A percentile compares a stretch with the other conserved stretches of the same genome.
Conservation (phyloP, 2,113 vertebrate species). For the Panthera leo region DNA sequence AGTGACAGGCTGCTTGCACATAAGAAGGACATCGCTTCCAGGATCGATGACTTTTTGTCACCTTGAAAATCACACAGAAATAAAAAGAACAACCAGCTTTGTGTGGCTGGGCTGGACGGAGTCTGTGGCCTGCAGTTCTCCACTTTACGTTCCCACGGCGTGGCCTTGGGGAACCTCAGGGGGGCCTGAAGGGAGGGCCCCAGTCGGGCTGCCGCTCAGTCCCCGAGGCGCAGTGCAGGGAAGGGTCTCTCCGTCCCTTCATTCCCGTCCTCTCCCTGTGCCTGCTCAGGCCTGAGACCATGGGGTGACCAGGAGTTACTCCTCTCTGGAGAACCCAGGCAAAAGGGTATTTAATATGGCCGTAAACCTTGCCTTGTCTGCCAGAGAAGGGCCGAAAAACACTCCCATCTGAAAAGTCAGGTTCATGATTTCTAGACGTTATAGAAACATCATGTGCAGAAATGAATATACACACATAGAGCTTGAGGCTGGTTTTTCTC, state of each 20-base stretch:
- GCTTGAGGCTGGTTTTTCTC: background rate
- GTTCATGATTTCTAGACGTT: background rate
- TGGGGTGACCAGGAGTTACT: background rate
- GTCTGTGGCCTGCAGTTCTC: constrained; percentile 68
- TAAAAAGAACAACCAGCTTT: background rate
- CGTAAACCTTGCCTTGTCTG: background rate
- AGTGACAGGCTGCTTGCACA: background rate
- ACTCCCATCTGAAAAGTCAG: background rate
- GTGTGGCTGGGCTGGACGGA: background rate
- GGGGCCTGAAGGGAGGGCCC: too few relatives aligned
- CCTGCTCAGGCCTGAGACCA: background rate
- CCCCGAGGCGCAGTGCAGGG: background rate
- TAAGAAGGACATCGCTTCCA: background rate
- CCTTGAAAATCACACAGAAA: background rate
- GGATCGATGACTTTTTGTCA: background rate
- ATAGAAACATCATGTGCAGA: background rate
- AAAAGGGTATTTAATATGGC: background rate
- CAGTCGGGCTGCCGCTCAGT: fast-evolving
- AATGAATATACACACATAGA: fast-evolving
- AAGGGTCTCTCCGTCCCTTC: background rate
- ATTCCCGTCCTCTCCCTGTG: background rate
- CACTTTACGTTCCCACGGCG: constrained; percentile 68
- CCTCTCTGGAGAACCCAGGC: background rate
- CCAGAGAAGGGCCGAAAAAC: background rate
- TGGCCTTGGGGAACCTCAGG: constrained; percentile 51